Percentiles rank a stretch among this genome's conserved stretches.
Evolutionary conservation across 2,113 vertebrate genomes (phyloP).

Genomic region (Panthera uncia): DNA sequence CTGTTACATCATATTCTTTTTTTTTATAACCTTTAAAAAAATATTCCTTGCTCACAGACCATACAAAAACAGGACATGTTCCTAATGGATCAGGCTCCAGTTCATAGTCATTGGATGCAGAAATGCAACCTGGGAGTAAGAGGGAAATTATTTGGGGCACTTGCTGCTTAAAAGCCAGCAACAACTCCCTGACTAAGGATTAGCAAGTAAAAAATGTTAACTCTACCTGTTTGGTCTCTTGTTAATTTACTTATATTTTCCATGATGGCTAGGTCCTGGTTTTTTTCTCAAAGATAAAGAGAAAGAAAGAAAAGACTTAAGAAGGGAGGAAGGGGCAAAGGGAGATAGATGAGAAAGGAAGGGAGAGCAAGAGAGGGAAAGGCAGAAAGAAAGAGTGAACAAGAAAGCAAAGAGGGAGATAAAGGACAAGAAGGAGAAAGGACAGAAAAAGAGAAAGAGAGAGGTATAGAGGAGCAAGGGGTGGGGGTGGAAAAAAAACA

Average conservation of each 20-base stretch:
- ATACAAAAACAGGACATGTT: not conserved
- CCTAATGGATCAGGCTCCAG: not conserved
- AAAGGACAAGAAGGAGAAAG: not conserved
- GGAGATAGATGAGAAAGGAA: not conserved
- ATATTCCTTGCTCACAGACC: not conserved
- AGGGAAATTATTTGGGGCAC: not conserved
- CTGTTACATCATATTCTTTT: not conserved
- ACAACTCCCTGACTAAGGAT: slow-evolving; percentile 31
- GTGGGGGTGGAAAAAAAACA: not conserved
- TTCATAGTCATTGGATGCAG: not conserved
- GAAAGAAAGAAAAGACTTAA: not conserved
- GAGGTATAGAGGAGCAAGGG: not conserved
- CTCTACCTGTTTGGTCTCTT: not conserved
- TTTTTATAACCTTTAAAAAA: not conserved
- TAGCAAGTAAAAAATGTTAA: slow-evolving; percentile 7
- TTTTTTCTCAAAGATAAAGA: not conserved
- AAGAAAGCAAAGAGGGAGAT: not conserved
- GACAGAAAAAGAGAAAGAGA: not conserved
- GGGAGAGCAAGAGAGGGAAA: not conserved
- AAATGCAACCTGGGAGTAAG: not conserved
- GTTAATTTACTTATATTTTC: slow-evolving; percentile 29
- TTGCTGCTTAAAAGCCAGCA: not conserved
- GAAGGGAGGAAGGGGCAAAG: not conserved
- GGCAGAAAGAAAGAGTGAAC: not conserved
- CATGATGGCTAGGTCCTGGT: not conserved